Base-by-base conservation (phyloP, 2,888 invertebrate species). In the Hesperia comma region DNA sequence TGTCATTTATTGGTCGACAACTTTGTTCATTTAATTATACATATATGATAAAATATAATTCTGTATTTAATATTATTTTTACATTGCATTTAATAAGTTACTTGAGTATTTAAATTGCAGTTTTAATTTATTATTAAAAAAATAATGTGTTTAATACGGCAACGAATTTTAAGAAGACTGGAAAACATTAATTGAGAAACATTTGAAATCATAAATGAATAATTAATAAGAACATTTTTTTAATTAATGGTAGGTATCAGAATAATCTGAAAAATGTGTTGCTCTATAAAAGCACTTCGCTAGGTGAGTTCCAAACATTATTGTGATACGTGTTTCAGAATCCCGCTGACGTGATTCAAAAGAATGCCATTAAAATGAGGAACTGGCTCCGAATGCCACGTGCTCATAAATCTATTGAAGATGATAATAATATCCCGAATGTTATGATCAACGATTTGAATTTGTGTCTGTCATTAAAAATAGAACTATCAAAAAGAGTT, bases 351-450 rank as follows among this genome's bases (percentile, higher is more conserved):
- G 83, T 73, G 79, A 74, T 76, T 73, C 76, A 76, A 73, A 80
- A 78, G 87, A 86, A 87, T 87, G 85, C 83, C 74, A 81, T 85
- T 83, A 84, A 85, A 85, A 70, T 69, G 75, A 79, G 83, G 82
- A 79, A 66, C 58, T 66, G 64, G 58, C 58, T 66, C 58, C 33
- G 56, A 80, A 79, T 82, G 81, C 86, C 88, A 86, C 79, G 80
- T 85, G 83, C 57, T 64, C 64, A 64, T 66, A 66, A 66, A 66
- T 58, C 56, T 64, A 64, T 66, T 58, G 51, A 66, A 58, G 64
- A 58, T 73, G 79, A 79, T 78, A 76, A 70, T 75, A 75, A 78
- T 61, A 73, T 79, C 79, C 17, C 61, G 53, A 67, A 67, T 84
- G 84, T 73, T 71, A 69, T 80, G 80, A 82, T 77, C 73, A 78